Evolutionary conservation across 2,113 vertebrate species (phyloP).

Genomic region (Oreochromis tanganicae): DNA sequence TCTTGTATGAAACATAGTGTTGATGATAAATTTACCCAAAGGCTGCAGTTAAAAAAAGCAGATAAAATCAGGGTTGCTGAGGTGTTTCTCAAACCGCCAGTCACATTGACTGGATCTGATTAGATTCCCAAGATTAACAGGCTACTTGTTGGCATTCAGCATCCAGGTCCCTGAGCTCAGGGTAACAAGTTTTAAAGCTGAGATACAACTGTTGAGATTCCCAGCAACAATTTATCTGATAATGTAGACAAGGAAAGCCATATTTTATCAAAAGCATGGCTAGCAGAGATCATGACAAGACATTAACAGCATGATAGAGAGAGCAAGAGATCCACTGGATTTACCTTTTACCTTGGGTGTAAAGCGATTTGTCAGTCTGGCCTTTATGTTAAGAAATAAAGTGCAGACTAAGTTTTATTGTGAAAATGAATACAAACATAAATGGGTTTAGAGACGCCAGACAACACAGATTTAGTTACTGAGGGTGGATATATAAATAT

Average conservation of each 20-base stretch:
- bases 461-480: slow-evolving; percentile 16
- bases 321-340: not conserved
- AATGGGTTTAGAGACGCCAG: slow-evolving; percentile 33
- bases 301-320: not conserved
- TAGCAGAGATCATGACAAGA: not conserved
- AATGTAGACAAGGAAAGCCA: not conserved
- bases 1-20: not conserved
- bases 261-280: not conserved
- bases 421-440: not conserved
- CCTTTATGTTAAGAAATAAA: not conserved
- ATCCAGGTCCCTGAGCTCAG: not conserved
- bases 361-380: not conserved
- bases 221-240: not conserved
- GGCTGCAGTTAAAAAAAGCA: not conserved
- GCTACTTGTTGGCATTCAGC: not conserved
- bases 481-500: not conserved
- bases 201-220: not conserved
- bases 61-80: not conserved
- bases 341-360: not conserved
- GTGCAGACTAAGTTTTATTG: not conserved
- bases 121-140: not conserved
- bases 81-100: not conserved
- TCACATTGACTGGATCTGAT: not conserved
- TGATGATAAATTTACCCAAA: not conserved
- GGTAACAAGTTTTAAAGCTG: not conserved